phyloP scores from a whole-genome alignment of 92 coral and sea anemone species.

The Epizoanthus fatuus region DNA sequence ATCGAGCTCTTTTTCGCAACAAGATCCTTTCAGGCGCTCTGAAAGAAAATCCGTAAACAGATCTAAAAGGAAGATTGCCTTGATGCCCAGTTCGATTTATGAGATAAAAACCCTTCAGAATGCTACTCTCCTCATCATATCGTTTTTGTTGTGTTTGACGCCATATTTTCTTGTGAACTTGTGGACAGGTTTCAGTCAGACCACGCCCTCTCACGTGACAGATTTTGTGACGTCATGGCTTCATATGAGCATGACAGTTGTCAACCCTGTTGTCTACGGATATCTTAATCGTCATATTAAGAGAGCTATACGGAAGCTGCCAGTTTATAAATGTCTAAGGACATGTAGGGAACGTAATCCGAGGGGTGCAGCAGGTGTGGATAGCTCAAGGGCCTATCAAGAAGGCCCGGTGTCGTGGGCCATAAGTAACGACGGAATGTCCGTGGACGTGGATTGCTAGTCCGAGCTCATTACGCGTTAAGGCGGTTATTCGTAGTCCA shows the following conservation, averaged over 20 bases:
- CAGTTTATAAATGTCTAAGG: constrained; percentile 50
- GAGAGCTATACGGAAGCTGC: constrained; percentile 74
- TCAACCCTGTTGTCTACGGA: constrained; percentile 92
- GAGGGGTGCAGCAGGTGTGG: constrained; percentile 24
- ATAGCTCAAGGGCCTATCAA: constrained; percentile 24
- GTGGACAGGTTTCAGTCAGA: constrained; percentile 71
- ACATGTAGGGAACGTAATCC: constrained; percentile 39
- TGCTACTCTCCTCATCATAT: constrained; percentile 67
- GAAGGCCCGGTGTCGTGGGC: constrained; percentile 33
- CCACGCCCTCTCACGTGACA: constrained; percentile 63
- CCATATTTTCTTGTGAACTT: constrained; percentile 82
- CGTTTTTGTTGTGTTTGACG: constrained; percentile 73
- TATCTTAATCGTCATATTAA: constrained; percentile 89
- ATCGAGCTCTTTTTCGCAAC: constrained; percentile 51
- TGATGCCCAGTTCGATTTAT: constrained; percentile 70
- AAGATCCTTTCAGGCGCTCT: constrained; percentile 44
- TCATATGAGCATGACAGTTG: constrained; percentile 78
- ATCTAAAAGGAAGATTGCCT: constrained; percentile 38
- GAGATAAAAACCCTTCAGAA: constrained; percentile 90
- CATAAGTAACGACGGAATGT: constrained; percentile 8
- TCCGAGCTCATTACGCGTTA: no score
- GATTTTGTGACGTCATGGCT: constrained; percentile 87
- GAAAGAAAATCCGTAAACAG: constrained; percentile 28
- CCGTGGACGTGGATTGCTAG: constrained; percentile 11
- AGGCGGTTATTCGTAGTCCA: no score